Base-by-base conservation (phyloP, 2,113 vertebrate genomes). In the Podocnemis expansa region DNA sequence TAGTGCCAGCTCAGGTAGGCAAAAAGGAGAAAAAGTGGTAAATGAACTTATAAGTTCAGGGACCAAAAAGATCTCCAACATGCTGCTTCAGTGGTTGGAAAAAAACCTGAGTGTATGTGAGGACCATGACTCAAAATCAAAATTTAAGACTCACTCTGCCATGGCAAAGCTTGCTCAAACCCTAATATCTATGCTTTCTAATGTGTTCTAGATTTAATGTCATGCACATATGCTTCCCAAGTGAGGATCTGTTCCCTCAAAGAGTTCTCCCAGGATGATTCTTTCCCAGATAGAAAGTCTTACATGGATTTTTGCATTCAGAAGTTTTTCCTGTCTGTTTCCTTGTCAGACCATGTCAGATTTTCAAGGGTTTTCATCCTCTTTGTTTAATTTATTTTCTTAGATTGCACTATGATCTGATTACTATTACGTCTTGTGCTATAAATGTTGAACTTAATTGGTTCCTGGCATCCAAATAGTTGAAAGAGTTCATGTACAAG, bases 111-210 rank as follows among this genome's bases (percentile, higher is more conserved):
- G 60, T 34, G 60, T 88, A 9, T 19, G 21, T 41, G 52, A 38
- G 60, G 8, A 55, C 25, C 19, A 22, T 6, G 29, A 1, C 17
- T 2, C n/a, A 22, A 41, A 34, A 10, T 6, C 4, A 3, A 0
- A 78, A 88, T 11, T 54, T 4, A 43, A 54, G 82, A 73, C 2
- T 49, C 81, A 17, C 58, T 51, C 10, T 4, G 9, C 7, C 27
- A 67, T 2, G 17, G 16, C 34, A 67, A 67, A n/a, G 31, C n/a
- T 67, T 67, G 34, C 16, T n/a, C 60, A 67, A 34, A 67, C 17
- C 34, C 34, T 67, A 21, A n/a, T 67, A 8, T 67, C 16, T 67
- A 67, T n/a, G 13, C 60, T 67, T 67, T 67, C 34, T 67, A 17
- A 10, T 19, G 60, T 13, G 58, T 34, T 63, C 31, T 14, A 34